These are phyloP conservation scores for Gephyroberyx darwinii DNA, from an alignment of 2,797 vertebrate genomes.

Conservation along the genomic window DNA sequence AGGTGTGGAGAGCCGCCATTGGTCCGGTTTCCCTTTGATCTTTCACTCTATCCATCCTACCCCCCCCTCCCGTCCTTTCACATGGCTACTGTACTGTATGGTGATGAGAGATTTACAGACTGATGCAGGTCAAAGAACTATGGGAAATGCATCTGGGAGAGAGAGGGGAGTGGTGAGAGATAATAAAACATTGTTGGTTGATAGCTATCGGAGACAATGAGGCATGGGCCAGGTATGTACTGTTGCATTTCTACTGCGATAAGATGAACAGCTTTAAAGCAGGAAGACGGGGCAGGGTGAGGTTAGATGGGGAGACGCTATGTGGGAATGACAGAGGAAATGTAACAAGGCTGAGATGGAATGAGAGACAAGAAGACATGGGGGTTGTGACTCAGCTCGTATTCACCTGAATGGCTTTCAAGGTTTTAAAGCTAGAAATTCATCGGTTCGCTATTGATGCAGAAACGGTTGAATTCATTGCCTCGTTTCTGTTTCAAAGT, in stretches of 20 bases:
- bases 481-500: too few species aligned
- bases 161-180: background rate
- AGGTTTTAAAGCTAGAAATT: too few species aligned
- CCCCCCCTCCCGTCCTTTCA: constrained; percentile 17
- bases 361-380: background rate
- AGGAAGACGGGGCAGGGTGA: constrained; percentile 8
- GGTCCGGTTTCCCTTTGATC: constrained; percentile 35
- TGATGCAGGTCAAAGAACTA: constrained; percentile 47
- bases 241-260: constrained; percentile 53
- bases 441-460: too few species aligned
- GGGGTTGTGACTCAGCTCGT: too few species aligned
- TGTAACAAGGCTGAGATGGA: background rate
- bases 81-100: constrained; percentile 48
- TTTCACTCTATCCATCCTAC: constrained; percentile 35
- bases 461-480: too few species aligned
- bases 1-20: constrained; percentile 67
- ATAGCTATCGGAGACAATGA: constrained; percentile 61
- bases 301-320: background rate
- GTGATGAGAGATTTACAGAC: constrained; percentile 57
- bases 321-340: too few species aligned
- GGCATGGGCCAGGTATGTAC: constrained; percentile 44
- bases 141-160: constrained; percentile 28
- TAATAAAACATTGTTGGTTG: constrained; percentile 26
- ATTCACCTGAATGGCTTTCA: too few species aligned
- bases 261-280: constrained; percentile 51